Evolutionary conservation across 1,140 invertebrate genomes (phyloP), one percentile per base, ranked within the genome.

Genomic region (Vanessa atalanta): DNA sequence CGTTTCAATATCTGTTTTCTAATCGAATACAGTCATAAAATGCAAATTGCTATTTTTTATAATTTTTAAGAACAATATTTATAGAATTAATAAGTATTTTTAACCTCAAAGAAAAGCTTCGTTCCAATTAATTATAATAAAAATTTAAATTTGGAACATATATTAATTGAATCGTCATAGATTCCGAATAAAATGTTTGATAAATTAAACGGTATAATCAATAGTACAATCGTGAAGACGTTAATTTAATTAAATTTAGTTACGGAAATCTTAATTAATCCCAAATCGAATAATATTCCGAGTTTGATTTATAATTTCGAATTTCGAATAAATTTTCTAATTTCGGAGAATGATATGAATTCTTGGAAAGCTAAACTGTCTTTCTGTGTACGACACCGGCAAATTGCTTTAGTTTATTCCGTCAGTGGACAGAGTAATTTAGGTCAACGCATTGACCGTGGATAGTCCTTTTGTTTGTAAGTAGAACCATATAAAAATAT

Each of bases 361-460:
- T 47, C 50, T 31, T 20, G 14, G n/a, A 23, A 20, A 37, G 14
- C n/a, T 47, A 68, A 68, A 31, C 37, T 57, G 66, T 43, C 47
- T 57, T 6, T 66, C 50, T 67, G 65, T 26, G 50, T 67, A 55
- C 50, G 65, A 68, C 51, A 68, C 66, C 37, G 57, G 66, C 16
- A 47, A 68, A 68, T 68, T 68, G 66, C 53, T 57, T 47, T 53
- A 68, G 66, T 68, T 68, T 68, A 68, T 57, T 68, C 66, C 66
- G 31, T 57, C 51, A 57, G 51, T 68, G 66, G 51, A 68, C 66
- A 68, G 11, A 43, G 66, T 51, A 68, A 68, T 68, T 57, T 57
- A 51, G 66, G 51, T 57, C 66, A 55, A 50, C 20, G 37, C 53
- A 20, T 57, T 53, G 53, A 68, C 65, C 50, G 65, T 31, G 50